Evolutionary conservation across 2,113 vertebrate species (phyloP), one percentile per base, ranked within the genome.

Genomic region (Xenopus laevis): DNA sequence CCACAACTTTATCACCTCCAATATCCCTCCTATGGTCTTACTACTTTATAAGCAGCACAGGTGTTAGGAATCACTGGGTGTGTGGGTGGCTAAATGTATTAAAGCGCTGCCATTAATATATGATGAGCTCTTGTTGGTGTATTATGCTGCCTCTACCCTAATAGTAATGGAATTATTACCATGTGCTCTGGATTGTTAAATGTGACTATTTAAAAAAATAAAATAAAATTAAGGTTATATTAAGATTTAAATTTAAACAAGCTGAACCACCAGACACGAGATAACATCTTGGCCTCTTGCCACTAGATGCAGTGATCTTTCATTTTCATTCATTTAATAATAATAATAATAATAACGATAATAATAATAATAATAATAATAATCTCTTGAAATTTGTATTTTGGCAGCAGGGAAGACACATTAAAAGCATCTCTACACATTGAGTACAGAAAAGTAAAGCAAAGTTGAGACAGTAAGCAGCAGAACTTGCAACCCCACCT

Each of bases 181-280:
- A 79, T 83, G 80, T 79, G 63, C 84, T 84, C 86, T 85, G 85
- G 83, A 84, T 86, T 82, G 84, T 88, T 86, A 88, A 88, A 84
- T 87, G 83, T 81, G 84, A 85, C 85, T 84, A 85, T 84, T 87
- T 86, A 83, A 47, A 73, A n/a, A 57, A 33, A 46, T n/a, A 62
- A 33, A 53, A 63, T 44, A 47, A 83, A 85, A 84, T 79, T 84
- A 88, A 86, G 86, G 87, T 87, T 86, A 87, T 75, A 63, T 79
- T 79, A 80, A 80, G 82, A 84, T 81, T 82, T 86, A 88, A 87
- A 87, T 87, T 84, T 86, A 78, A 83, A 70, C 87, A 77, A 82
- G 82, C 78, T 59, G 27, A 85, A 81, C 83, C 0, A 18, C 81
- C 68, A 79, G 83, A 80, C 78, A 80, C 82, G 74, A 74, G 83